Conservation (phyloP, 2,797 vertebrate species). For the Sciaenops ocellatus region DNA sequence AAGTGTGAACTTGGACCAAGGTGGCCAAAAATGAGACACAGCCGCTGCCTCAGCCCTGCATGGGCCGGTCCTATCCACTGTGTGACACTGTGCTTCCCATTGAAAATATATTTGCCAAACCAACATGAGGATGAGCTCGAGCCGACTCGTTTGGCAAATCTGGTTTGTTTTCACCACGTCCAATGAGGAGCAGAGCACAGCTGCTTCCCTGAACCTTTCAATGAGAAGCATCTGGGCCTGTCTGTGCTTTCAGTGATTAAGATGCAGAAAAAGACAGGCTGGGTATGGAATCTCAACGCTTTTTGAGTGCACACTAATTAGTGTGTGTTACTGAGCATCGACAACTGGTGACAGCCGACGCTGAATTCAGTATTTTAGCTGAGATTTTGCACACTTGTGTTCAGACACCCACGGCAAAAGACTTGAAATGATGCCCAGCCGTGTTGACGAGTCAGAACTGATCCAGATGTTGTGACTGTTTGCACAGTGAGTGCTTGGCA, state of each 20-base stretch:
- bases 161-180: not conserved
- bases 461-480: not conserved
- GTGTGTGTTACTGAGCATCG: not conserved
- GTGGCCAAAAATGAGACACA: not conserved
- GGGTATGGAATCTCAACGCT: not conserved
- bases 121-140: not conserved
- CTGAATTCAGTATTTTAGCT: not conserved
- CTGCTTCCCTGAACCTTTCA: not conserved
- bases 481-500: not conserved
- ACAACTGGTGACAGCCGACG: not conserved
- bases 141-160: not conserved
- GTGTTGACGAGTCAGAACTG: not conserved
- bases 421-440: not conserved
- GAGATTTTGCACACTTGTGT: not conserved
- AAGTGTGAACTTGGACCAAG: not conserved
- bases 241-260: not conserved
- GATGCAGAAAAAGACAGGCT: constrained; percentile 1
- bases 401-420: not conserved
- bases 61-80: not conserved
- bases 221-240: not conserved
- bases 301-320: not conserved
- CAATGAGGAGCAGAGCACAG: not conserved
- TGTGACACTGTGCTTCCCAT: not conserved
- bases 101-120: not conserved
- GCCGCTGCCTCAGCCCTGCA: not conserved